Evolutionary conservation across 2,888 invertebrate genomes (phyloP), one percentile per base, ranked within the genome.

Genomic region (Heliconius ismenius): DNA sequence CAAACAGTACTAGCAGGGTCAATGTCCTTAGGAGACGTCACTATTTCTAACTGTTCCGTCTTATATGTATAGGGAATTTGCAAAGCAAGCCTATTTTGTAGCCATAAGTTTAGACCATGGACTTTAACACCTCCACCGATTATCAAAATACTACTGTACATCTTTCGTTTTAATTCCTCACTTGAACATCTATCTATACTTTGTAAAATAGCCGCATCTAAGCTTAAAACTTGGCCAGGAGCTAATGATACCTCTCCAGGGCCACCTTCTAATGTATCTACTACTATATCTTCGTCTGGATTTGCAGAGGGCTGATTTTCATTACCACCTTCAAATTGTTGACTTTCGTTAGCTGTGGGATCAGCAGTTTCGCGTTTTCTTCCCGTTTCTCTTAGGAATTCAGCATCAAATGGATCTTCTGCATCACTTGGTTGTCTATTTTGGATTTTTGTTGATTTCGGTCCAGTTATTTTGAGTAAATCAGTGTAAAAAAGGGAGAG

Each of bases 121-220:
- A 98, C 96, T 90, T 98, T 98, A 86, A 98, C 97, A 2, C 98
- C 98, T 4, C 98, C 98, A 10, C 99, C 99, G 10, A 99, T 98
- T 1, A 99, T 96, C 32, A 99, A 92, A 80, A 99, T 97, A 84
- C 97, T 98, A 76, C 97, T 97, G 87, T 98, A 98, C 98, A 99
- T 98, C 91, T 98, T 98, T 68, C 98, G 95, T 89, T 98, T 98
- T 77, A 98, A 90, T 82, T 99, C 99, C 82, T 98, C 98, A 75
- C 95, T 97, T 7, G 96, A 96, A 91, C 98, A 98, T 83, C 97
- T 95, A 84, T 98, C 98, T 81, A 99, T 98, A 84, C 98, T 98
- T 85, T 98, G 97, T 2, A 98, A 90, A 79, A 99, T 97, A 0
- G 98, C 98, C 84, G 98, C 97, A 90, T 99, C 99, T 74, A 99